phyloP scores from a whole-genome alignment of 1,140 invertebrate genomes.

The Hestina assimilis region DNA sequence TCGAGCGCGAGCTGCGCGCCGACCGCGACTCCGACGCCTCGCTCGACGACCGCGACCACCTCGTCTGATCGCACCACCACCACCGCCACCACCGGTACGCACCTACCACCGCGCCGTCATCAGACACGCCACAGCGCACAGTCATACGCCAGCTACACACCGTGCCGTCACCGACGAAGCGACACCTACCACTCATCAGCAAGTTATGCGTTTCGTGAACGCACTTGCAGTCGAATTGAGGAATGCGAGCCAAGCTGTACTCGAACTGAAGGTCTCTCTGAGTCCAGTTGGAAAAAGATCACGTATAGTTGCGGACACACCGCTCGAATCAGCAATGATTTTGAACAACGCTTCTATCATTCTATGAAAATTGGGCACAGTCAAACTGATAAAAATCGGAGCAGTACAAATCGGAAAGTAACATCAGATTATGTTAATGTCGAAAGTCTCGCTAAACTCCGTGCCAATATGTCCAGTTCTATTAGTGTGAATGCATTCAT shows the following conservation, averaged over 20 bases:
- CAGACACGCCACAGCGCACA: background rate
- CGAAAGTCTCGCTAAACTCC: background rate
- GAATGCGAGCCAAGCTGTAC: background rate
- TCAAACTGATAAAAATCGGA: no score
- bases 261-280: background rate
- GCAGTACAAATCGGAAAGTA: no score
- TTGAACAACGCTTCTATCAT: no score
- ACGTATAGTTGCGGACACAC: background rate
- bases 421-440: background rate
- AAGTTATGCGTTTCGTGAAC: no score
- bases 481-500: background rate
- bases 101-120: background rate
- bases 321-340: background rate
- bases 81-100: slow-evolving; percentile 4
- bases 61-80: slow-evolving; percentile 45
- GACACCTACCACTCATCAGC: background rate
- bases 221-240: background rate
- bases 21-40: slow-evolving; percentile 60
- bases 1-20: slow-evolving; percentile 65
- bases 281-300: background rate
- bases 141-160: background rate
- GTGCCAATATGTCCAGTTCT: background rate
- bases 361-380: background rate
- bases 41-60: slow-evolving; percentile 70
- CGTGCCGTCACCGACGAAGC: background rate